These are phyloP conservation scores for Julus scandinavius DNA, from an alignment of 2,888 invertebrate species.

Conservation along the genomic window DNA sequence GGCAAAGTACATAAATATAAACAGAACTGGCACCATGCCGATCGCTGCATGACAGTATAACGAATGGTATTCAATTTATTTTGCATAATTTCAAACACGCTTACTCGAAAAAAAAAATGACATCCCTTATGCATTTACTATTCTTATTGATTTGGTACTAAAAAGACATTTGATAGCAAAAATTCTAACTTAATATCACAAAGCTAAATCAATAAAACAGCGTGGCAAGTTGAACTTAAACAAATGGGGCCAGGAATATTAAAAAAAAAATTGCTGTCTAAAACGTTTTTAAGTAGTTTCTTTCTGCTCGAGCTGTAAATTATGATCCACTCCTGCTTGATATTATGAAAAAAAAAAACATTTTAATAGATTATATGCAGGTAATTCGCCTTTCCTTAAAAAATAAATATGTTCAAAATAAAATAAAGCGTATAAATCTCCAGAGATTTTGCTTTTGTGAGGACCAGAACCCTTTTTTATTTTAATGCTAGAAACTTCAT, in stretches of 20 bases:
- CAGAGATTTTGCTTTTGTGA: not conserved
- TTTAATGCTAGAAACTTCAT: not conserved
- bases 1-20: not conserved
- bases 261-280: not conserved
- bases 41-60: not conserved
- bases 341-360: not conserved
- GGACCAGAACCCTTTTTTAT: not conserved
- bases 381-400: not conserved
- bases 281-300: constrained; percentile 7
- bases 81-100: not conserved
- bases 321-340: not conserved
- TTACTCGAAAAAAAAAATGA: not conserved
- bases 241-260: not conserved
- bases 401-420: not conserved
- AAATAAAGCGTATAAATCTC: not conserved
- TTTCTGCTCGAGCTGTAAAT: not conserved
- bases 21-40: not conserved
- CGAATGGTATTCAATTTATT: constrained; percentile 14
- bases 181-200: not conserved
- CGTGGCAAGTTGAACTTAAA: constrained; percentile 28
- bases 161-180: constrained; percentile 5
- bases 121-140: not conserved
- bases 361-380: not conserved
- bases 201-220: constrained; percentile 8
- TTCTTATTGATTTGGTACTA: not conserved